Evolutionary conservation across 2,797 vertebrate genomes (phyloP), one percentile per base, ranked within the genome.

Genomic region (Manis crassicaudata): DNA sequence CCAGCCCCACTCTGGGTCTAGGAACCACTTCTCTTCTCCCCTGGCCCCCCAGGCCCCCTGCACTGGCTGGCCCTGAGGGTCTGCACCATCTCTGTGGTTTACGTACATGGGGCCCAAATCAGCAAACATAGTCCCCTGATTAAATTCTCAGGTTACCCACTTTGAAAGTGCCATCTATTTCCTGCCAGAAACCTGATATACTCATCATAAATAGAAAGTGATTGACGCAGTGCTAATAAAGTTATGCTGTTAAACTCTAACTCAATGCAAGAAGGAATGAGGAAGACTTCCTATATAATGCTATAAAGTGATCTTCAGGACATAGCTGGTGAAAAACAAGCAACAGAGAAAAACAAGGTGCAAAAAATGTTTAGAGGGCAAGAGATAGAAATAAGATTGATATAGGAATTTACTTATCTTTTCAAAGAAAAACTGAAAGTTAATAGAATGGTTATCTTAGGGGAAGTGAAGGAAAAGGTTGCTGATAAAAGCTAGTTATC

Each of bases 111-210:
- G 43, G 37, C 68, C 68, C 46, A 17, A 3, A 21, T 54, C 73
- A 62, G 46, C 21, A 18, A 56, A 81, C 88, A 75, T 11, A 46
- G 60, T 23, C 3, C 58, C 50, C 37, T 81, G 80, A 90, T 35
- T 75, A 52, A 70, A 75, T 94, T 62, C 52, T 56, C 67, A 80
- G 32, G 29, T 80, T 62, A 73, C 40, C 72, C 54, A 18, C 60
- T 88, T 67, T 43, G 46, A 77, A 90, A 95, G 70, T 93, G 21
- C 68, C 43, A 16, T 72, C 90, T 85, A 72, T 80, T 72, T 60
- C 35, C 70, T 87, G 70, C n/a, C 40, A 83, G 58, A 18, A 88
- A 18, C 27, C 27, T 60, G 29, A 91, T 68, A 81, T 0, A 56
- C 43, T 63, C 70, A 6, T 84, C 83, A 50, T 29, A 89, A 86